Conservation (phyloP, 2,797 vertebrate genomes). For the Ctenochaetus hawaiiensis region DNA sequence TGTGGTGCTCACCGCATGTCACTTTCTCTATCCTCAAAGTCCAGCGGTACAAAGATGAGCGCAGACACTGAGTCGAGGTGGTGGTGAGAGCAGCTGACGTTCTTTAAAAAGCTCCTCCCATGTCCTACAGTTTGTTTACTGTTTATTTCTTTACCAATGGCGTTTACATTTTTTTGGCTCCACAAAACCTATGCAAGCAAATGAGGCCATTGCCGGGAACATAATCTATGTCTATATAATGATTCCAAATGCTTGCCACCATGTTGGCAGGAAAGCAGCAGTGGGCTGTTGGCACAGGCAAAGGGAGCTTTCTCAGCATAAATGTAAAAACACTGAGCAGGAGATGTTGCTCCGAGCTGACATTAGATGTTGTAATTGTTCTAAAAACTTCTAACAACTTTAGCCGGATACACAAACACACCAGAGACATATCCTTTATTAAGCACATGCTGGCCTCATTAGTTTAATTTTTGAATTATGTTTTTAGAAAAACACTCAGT, state of each 20-base stretch:
- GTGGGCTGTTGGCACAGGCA: conserved; percentile 32
- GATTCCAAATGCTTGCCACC: conserved; percentile 41
- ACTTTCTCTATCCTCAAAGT: conserved; percentile 54
- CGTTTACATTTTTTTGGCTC: conserved; percentile 3
- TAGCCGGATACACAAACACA: conserved; percentile 1
- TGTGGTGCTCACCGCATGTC: conserved; percentile 49
- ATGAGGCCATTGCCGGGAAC: conserved; percentile 37
- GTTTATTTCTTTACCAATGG: not conserved
- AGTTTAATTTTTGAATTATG: not conserved
- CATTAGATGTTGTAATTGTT: conserved; percentile 47
- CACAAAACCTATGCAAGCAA: conserved; percentile 12
- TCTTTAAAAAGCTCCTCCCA: not conserved
- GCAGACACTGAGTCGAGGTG: conserved; percentile 27
- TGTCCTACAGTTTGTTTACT: no score
- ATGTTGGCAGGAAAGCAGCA: conserved; percentile 53
- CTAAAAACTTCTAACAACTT: conserved; percentile 11
- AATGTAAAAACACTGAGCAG: conserved; percentile 45
- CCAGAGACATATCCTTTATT: not conserved
- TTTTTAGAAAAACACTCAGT: not conserved
- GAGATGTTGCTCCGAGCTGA: conserved; percentile 38
- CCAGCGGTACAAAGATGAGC: conserved; percentile 29
- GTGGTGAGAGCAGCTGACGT: conserved; percentile 5
- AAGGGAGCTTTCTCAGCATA: conserved; percentile 47
- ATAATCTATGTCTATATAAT: conserved; percentile 44
- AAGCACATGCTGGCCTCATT: not conserved